Evolutionary conservation across 2,797 vertebrate genomes (phyloP).

Genomic region (Aplochiton taeniatus): DNA sequence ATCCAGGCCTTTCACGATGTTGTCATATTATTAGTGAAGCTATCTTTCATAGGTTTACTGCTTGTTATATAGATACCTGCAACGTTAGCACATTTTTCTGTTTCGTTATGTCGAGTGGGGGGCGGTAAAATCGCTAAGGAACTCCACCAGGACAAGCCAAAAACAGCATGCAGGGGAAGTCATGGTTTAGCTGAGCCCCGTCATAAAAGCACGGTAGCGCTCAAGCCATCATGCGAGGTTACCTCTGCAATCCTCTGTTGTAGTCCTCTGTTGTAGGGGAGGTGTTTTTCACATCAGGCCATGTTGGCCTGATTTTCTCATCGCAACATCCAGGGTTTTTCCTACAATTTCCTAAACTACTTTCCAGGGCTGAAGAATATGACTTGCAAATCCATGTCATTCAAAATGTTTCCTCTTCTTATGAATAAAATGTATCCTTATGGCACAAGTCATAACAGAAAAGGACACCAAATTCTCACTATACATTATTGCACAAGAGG

Average conservation of each 20-base stretch:
- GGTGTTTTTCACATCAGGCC: conserved; percentile 33
- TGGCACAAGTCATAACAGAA: not conserved
- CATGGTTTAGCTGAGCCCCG: not conserved
- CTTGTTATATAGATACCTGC: too few relatives aligned
- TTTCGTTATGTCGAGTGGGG: not conserved
- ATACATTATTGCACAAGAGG: too few relatives aligned
- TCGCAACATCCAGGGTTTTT: conserved; percentile 14
- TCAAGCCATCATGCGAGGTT: not conserved
- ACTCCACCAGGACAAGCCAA: not conserved
- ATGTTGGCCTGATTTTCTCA: conserved; percentile 28
- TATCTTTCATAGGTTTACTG: too few relatives aligned
- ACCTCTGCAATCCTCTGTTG: conserved; percentile 11
- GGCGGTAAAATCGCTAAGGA: not conserved
- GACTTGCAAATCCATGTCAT: not conserved
- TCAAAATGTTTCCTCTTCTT: conserved; percentile 1
- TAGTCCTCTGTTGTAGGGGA: conserved; percentile 15
- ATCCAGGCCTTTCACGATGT: too few relatives aligned
- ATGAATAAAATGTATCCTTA: not conserved
- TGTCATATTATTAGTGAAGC: too few relatives aligned
- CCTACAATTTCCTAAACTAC: not conserved
- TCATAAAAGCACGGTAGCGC: not conserved
- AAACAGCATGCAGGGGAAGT: not conserved
- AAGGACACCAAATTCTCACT: too few relatives aligned
- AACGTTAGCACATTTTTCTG: too few relatives aligned
- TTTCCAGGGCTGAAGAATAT: conserved; percentile 12